Base-by-base conservation (phyloP, 2,113 vertebrate genomes). In the Osmerus mordax region DNA sequence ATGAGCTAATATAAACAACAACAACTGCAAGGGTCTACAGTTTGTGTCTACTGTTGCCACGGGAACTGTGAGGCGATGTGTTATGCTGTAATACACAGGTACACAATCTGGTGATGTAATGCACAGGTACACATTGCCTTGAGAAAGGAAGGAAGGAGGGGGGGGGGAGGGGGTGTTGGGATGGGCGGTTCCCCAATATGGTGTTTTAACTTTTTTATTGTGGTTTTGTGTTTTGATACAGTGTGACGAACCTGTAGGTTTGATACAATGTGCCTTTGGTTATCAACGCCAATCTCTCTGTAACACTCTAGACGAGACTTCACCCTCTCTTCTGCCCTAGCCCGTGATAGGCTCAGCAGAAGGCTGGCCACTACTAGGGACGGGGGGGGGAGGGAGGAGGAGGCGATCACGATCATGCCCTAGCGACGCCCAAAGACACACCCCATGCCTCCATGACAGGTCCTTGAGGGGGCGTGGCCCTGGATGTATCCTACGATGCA, bases 231-330 rank as follows among this genome's bases (percentile, higher is more conserved):
- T 83, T 83, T 89, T 76, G 85, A 89, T 84, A 87, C 79, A 88
- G 86, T 92, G 81, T 89, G 90, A 87, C 89, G 71, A 74, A 89
- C 86, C 89, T 84, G 90, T 94, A 91, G 91, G 92, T 93, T 94
- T 92, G 92, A 84, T 77, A 94, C 90, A 91, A 95, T 93, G 95
- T 96, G 94, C 95, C 95, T 96, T 96, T 94, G 93, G 93, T 94
- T 94, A 90, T 77, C 81, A 91, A 92, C 92, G 90, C 92, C 91
- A 73, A 83, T 90, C 80, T 14, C 90, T 87, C 85, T 77, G 89
- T 83, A 55, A 76, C 53, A 15, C 29, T 60, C 76, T 73, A 64
- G 73, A 55, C 85, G 85, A 70, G 21, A 29, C 19, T 60, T 84
- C 85, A 88, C 90, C 89, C 86, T 83, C 88, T 90, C 92, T 88